These are phyloP conservation scores for Silurus asotus DNA, from an alignment of 2,113 vertebrate genomes.

Conservation along the genomic window DNA sequence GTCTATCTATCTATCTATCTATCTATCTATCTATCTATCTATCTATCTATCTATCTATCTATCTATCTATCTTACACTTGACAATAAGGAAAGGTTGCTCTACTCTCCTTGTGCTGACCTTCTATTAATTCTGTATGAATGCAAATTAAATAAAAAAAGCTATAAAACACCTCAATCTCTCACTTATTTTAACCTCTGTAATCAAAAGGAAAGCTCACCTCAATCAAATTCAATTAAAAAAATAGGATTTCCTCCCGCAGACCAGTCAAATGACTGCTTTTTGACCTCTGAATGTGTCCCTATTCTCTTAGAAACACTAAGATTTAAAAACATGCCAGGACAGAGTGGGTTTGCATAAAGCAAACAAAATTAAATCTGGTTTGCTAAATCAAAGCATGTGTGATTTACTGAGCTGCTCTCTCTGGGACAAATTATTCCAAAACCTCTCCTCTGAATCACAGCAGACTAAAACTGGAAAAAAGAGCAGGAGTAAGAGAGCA, in stretches of 20 bases:
- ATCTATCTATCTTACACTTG: neutral
- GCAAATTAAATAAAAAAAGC: neutral
- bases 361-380: constrained; percentile 99
- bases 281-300: neutral
- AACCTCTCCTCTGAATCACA: constrained; percentile 99
- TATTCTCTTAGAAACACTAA: neutral
- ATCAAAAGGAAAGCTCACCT: no score
- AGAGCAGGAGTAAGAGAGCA: neutral
- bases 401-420: constrained; percentile 96
- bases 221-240: neutral
- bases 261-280: neutral
- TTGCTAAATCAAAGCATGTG: constrained; percentile 99
- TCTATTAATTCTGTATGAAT: neutral
- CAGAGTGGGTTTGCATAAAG: constrained; percentile 97
- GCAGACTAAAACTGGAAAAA: constrained; percentile 93
- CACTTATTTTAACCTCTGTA: neutral
- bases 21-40: no score
- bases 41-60: no score
- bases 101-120: neutral
- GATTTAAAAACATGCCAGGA: constrained; percentile 69
- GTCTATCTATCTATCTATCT: no score
- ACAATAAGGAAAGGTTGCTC: neutral
- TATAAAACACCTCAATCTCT: neutral
- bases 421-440: constrained; percentile 99
- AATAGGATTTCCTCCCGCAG: neutral